A percentile compares a stretch with the other conserved stretches of the same genome.
phyloP scores from a whole-genome alignment of 2,113 vertebrate species.

The Aepyceros melampus region DNA sequence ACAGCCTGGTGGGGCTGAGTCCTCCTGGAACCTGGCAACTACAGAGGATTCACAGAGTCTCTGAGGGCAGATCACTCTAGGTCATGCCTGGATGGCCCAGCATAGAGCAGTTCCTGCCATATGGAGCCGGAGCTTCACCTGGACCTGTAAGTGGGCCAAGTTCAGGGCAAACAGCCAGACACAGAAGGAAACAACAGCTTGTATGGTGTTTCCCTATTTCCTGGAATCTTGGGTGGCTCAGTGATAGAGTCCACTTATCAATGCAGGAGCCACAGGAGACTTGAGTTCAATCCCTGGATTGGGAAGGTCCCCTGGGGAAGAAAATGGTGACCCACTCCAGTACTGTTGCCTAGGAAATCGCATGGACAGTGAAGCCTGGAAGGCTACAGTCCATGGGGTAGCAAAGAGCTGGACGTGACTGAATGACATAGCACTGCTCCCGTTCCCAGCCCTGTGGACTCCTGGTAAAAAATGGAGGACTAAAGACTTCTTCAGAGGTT shows the following conservation, averaged over 20 bases:
- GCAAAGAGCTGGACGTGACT: not conserved
- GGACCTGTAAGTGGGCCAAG: not conserved
- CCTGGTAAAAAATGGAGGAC: too few species aligned
- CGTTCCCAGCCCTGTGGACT: too few species aligned
- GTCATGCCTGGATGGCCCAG: fast-evolving
- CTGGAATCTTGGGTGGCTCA: not conserved
- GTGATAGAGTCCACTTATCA: not conserved
- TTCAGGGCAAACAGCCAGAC: not conserved
- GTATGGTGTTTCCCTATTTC: not conserved
- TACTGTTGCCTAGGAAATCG: not conserved
- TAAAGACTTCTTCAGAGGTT: too few species aligned
- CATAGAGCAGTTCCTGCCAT: not conserved
- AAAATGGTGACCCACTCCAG: not conserved
- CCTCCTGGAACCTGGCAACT: not conserved
- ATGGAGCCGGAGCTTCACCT: not conserved
- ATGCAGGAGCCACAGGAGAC: not conserved
- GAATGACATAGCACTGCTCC: not conserved
- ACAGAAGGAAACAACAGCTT: not conserved
- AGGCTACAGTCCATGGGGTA: not conserved
- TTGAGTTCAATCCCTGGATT: not conserved
- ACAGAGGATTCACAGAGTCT: not conserved
- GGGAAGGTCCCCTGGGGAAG: not conserved
- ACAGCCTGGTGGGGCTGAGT: not conserved
- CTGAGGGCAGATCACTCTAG: not conserved
- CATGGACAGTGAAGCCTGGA: not conserved